phyloP scores from a whole-genome alignment of 2,888 invertebrate genomes.

The Stenoptilia bipunctidactyla region DNA sequence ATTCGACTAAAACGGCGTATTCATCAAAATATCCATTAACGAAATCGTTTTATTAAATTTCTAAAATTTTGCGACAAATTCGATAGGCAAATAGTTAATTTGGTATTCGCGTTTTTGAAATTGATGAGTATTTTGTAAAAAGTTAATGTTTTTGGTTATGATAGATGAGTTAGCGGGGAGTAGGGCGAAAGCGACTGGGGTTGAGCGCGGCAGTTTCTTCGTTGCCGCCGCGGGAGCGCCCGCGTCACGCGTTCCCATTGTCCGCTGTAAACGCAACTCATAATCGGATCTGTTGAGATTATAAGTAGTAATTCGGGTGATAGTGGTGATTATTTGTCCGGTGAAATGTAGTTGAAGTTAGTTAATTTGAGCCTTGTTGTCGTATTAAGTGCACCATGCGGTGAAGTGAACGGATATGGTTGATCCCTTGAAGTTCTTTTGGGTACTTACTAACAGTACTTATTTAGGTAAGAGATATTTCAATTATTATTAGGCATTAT shows the following conservation, averaged over 20 bases:
- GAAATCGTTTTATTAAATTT: too few relatives aligned
- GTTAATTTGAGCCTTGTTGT: background rate
- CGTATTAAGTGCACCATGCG: conserved; percentile 47
- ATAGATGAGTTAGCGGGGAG: background rate
- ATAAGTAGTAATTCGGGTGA: too few relatives aligned
- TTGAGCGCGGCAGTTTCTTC: conserved; percentile 21
- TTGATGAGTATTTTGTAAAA: conserved; percentile 18
- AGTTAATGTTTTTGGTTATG: conserved; percentile 22
- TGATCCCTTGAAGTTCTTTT: conserved; percentile 86
- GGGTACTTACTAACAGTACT: conserved; percentile 88
- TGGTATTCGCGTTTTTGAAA: background rate
- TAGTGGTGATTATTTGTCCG: too few relatives aligned
- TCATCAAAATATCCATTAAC: too few relatives aligned
- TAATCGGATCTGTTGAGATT: background rate
- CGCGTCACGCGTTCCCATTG: background rate
- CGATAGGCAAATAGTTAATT: too few relatives aligned
- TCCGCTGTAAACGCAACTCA: conserved; percentile 23
- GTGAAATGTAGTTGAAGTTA: conserved; percentile 5
- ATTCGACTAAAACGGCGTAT: too few relatives aligned
- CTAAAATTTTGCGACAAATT: too few relatives aligned
- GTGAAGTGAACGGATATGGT: conserved; percentile 76
- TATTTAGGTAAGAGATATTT: conserved; percentile 75
- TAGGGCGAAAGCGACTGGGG: conserved; percentile 21
- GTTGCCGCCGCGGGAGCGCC: background rate
- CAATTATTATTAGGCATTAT: too few relatives aligned